Evolutionary conservation across 92 coral and sea anemone genomes (phyloP).

Genomic region (Umimayanthus chanpuru): DNA sequence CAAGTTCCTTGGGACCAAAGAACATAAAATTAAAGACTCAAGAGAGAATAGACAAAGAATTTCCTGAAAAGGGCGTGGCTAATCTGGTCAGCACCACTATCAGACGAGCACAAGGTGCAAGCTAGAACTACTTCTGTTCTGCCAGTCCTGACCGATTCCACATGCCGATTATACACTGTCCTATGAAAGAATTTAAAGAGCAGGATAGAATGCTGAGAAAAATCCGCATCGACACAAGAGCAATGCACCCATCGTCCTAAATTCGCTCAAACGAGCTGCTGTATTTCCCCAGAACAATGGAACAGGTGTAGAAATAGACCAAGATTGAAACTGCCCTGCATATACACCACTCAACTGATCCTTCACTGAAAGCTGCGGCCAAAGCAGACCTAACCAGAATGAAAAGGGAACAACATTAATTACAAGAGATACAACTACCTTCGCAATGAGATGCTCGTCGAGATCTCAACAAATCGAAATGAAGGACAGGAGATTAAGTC

Average conservation of each 20-base stretch:
- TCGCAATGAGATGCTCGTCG: neutral
- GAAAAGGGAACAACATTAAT: neutral
- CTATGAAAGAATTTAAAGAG: neutral
- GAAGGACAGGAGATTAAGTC: neutral
- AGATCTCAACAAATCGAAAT: neutral
- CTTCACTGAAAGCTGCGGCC: neutral
- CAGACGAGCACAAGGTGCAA: neutral
- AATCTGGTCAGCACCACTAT: slow-evolving; percentile 1
- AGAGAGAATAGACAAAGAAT: neutral
- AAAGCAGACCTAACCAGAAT: too few species aligned
- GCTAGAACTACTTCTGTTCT: neutral
- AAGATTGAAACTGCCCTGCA: too few species aligned
- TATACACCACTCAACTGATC: too few species aligned
- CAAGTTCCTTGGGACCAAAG: slow-evolving; percentile 16
- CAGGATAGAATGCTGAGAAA: slow-evolving; percentile 10
- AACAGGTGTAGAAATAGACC: too few species aligned
- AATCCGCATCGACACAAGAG: neutral
- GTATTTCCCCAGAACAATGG: too few species aligned
- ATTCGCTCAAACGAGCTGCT: too few species aligned
- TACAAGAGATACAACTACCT: neutral
- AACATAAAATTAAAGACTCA: neutral
- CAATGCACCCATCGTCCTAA: neutral
- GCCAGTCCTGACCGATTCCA: too few species aligned
- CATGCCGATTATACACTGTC: too few species aligned
- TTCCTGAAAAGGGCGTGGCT: slow-evolving; percentile 37